Conservation (phyloP, 2,797 vertebrate genomes). For the Anableps anableps region DNA sequence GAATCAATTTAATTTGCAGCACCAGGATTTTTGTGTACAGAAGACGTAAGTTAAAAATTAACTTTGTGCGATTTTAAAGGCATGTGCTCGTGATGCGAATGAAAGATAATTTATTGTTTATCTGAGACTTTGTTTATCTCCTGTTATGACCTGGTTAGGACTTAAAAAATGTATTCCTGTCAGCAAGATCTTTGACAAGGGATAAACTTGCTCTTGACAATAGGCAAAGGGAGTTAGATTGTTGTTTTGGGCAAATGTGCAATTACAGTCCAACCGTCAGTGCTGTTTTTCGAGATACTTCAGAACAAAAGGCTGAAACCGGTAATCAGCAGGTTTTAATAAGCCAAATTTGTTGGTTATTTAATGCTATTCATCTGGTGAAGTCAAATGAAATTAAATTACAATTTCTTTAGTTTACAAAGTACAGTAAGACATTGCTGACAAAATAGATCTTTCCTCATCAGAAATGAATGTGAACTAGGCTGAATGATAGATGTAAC, state of each 20-base stretch:
- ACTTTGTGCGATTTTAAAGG: not conserved
- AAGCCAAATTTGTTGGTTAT: not conserved
- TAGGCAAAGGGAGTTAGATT: not conserved
- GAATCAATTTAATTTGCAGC: not conserved
- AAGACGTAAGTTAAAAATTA: not conserved
- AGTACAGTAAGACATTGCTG: not conserved
- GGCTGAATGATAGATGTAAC: not conserved
- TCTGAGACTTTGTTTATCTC: not conserved
- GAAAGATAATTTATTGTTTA: not conserved
- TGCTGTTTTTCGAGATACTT: not conserved
- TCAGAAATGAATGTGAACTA: not conserved
- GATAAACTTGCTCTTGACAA: not conserved
- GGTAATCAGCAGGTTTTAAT: too few species aligned
- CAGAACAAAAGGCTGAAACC: not conserved
- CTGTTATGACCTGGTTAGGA: not conserved
- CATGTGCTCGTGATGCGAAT: not conserved
- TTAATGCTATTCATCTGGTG: not conserved
- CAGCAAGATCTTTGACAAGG: not conserved
- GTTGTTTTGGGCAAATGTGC: not conserved
- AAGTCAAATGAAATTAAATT: not conserved
- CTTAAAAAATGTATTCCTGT: not conserved
- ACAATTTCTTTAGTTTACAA: not conserved
- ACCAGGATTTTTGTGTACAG: not conserved
- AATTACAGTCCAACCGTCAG: not conserved
- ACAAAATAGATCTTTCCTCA: not conserved